A percentile compares a stretch with the other conserved stretches of the same genome.
Conservation (phyloP, 1,140 invertebrate species). For the Drosophila santomea region DNA sequence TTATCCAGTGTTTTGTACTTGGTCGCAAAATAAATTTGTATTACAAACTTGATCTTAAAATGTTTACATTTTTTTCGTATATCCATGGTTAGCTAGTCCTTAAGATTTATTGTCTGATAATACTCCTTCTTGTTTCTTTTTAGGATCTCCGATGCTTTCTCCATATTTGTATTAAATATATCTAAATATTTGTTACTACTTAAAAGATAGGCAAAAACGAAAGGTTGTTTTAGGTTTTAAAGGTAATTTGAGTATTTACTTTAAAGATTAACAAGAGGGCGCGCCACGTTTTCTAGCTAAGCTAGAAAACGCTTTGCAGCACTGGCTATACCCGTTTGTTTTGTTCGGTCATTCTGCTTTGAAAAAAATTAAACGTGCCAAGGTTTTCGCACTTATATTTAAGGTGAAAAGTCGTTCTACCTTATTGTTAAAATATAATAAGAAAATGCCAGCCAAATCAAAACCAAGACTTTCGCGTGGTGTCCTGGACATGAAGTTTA, state of each 20-base stretch:
- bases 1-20: conserved; percentile 23
- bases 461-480: conserved; percentile 88
- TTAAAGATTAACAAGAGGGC: conserved; percentile 29
- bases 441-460: conserved; percentile 66
- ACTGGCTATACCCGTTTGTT: conserved; percentile 53
- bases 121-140: not conserved
- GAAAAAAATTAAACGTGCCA: conserved; percentile 47
- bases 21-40: not conserved
- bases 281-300: conserved; percentile 29
- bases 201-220: too few species aligned
- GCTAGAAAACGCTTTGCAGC: conserved; percentile 2
- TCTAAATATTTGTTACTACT: too few species aligned
- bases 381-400: not conserved
- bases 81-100: not conserved
- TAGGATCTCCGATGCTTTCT: too few species aligned
- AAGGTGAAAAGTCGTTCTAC: not conserved
- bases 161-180: too few species aligned
- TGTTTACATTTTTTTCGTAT: too few species aligned
- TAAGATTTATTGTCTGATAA: too few species aligned
- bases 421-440: not conserved
- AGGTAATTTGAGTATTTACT: conserved; percentile 20
- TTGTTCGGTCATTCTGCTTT: conserved; percentile 42
- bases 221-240: not conserved
- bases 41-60: too few species aligned
- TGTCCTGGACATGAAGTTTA: conserved; percentile 94